Percentiles rank a stretch among this genome's conserved stretches.
Evolutionary conservation across 2,888 invertebrate genomes (phyloP).

Genomic region (Tetanocera ferruginea): DNA sequence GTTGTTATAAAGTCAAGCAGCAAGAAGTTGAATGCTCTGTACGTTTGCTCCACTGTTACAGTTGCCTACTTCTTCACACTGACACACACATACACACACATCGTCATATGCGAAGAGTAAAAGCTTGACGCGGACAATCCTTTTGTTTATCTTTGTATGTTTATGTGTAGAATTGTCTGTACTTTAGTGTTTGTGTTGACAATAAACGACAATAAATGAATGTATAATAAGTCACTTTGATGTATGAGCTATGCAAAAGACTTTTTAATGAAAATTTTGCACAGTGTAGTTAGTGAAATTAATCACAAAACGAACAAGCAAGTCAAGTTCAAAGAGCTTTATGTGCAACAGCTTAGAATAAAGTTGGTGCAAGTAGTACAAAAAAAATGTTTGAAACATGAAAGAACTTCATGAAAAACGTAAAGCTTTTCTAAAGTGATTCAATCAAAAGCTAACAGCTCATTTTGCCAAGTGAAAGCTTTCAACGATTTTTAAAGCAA

Average conservation of each 20-base stretch:
- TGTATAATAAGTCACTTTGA: conserved; percentile 40
- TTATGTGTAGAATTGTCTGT: neutral
- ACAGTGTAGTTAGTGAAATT: conserved; percentile 2
- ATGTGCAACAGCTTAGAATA: too few relatives aligned
- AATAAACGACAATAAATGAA: conserved; percentile 39
- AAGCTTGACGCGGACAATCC: neutral
- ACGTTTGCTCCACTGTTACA: neutral
- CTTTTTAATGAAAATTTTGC: conserved; percentile 36
- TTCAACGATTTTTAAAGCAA: too few relatives aligned
- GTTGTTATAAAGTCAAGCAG: conserved; percentile 11
- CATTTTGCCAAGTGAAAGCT: too few relatives aligned
- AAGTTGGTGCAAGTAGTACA: too few relatives aligned
- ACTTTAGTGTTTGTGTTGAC: conserved; percentile 22
- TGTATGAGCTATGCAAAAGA: conserved; percentile 36
- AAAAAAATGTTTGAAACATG: too few relatives aligned
- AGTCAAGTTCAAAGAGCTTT: neutral
- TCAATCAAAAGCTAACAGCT: too few relatives aligned
- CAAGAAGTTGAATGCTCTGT: neutral
- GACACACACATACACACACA: neutral
- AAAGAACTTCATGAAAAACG: neutral
- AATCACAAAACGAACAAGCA: neutral
- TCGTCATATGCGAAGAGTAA: too few relatives aligned
- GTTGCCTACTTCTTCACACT: neutral
- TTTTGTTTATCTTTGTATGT: neutral
- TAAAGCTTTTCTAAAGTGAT: too few relatives aligned